A percentile compares a stretch with the other conserved stretches of the same genome.
phyloP scores from a whole-genome alignment of 2,113 vertebrate genomes.

The human (Homo sapiens) region DNA sequence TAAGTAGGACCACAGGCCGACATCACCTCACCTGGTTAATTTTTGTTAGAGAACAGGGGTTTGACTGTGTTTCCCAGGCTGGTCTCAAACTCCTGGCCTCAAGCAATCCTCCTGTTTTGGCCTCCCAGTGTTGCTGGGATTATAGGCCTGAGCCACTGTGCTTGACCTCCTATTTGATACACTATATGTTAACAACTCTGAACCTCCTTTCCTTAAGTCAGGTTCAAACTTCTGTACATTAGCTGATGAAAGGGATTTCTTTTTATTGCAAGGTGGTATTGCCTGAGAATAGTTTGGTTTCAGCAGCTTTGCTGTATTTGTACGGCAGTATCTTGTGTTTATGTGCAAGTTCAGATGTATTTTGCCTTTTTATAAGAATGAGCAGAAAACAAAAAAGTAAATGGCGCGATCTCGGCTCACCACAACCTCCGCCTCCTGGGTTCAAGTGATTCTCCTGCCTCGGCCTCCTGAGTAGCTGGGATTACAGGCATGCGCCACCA shows the following conservation, averaged over 20 bases:
- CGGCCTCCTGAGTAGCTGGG: no score
- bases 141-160: not conserved
- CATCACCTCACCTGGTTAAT: no score
- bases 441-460: no score
- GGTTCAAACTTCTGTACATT: not conserved
- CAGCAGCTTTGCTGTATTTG: not conserved
- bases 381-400: not conserved
- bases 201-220: not conserved
- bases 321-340: not conserved
- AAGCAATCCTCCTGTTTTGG: not conserved
- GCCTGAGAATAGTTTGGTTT: not conserved
- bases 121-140: not conserved
- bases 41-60: no score
- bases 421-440: no score
- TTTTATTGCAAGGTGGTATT: not conserved
- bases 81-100: not conserved
- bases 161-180: not conserved
- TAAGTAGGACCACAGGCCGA: no score
- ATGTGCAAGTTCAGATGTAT: conserved; percentile 15
- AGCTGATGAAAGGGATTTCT: not conserved
- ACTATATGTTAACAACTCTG: not conserved
- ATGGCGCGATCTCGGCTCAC: not conserved
- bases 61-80: no score
- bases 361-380: conserved; percentile 14
- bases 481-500: no score